Evolutionary conservation across 2,797 vertebrate species (phyloP).

Genomic region (Lepilemur septentrionalis): DNA sequence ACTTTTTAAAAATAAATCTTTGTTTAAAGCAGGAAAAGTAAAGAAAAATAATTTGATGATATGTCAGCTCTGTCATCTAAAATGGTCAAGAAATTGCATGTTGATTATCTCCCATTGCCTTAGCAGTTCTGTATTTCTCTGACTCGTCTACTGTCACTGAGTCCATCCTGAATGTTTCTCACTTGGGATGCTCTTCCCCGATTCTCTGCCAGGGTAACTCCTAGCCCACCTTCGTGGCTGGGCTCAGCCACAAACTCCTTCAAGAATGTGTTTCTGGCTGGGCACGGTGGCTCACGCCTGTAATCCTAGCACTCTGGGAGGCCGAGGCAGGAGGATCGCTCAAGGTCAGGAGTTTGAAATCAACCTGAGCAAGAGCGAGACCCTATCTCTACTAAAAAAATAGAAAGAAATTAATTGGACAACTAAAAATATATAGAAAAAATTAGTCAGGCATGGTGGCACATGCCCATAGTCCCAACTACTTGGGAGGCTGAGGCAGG

Average conservation of each 20-base stretch:
- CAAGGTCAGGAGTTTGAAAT: too few relatives aligned
- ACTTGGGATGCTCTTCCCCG: not conserved
- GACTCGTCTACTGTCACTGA: not conserved
- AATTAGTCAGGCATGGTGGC: too few relatives aligned
- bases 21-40: constrained; percentile 8
- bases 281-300: too few relatives aligned
- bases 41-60: not conserved
- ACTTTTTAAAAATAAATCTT: not conserved
- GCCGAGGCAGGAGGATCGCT: too few relatives aligned
- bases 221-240: not conserved
- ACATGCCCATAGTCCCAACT: too few relatives aligned
- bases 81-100: not conserved
- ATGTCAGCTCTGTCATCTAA: not conserved
- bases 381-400: too few relatives aligned
- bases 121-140: not conserved
- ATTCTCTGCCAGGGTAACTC: not conserved
- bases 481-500: too few relatives aligned
- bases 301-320: too few relatives aligned
- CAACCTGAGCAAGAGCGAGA: too few relatives aligned
- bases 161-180: not conserved
- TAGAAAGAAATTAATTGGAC: too few relatives aligned
- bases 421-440: too few relatives aligned
- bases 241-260: not conserved
- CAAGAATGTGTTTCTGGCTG: not conserved
- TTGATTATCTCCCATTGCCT: not conserved